phyloP scores from a whole-genome alignment of 2,113 vertebrate genomes.

The Promerops cafer region DNA sequence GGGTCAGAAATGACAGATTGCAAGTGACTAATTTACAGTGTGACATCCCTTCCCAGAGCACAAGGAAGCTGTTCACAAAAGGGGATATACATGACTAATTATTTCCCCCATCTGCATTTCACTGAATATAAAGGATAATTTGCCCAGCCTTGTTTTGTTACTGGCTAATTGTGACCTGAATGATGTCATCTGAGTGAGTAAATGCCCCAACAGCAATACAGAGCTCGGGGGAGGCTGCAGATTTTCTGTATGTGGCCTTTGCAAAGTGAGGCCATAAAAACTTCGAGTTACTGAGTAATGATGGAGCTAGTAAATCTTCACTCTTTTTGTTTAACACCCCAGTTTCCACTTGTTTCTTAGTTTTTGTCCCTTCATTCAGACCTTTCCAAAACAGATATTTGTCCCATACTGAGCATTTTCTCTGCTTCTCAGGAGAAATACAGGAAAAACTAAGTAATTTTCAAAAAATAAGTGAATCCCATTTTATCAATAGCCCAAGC shows the following conservation, averaged over 20 bases:
- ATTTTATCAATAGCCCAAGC: background rate
- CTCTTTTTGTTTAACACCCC: background rate
- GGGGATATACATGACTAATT: constrained; percentile 25
- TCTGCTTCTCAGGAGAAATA: background rate
- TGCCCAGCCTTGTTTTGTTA: background rate
- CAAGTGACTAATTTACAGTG: constrained; percentile 14
- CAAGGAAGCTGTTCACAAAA: constrained; percentile 8
- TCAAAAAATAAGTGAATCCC: background rate
- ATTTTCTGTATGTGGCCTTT: background rate
- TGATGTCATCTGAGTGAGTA: background rate
- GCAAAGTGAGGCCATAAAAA: background rate
- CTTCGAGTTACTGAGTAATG: background rate
- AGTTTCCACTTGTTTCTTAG: background rate
- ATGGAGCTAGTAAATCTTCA: background rate
- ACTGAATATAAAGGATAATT: background rate
- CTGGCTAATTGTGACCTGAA: constrained; percentile 2
- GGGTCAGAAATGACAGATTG: constrained; percentile 38
- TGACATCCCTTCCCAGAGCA: background rate
- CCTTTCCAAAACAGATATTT: background rate
- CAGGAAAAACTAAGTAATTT: background rate
- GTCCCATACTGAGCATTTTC: background rate
- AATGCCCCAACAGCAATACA: background rate
- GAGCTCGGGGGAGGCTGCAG: background rate
- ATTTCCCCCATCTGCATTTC: constrained; percentile 13
- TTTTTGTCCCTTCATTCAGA: background rate